Conservation (phyloP, 2,888 invertebrate species). For the Pheosia tremula region DNA sequence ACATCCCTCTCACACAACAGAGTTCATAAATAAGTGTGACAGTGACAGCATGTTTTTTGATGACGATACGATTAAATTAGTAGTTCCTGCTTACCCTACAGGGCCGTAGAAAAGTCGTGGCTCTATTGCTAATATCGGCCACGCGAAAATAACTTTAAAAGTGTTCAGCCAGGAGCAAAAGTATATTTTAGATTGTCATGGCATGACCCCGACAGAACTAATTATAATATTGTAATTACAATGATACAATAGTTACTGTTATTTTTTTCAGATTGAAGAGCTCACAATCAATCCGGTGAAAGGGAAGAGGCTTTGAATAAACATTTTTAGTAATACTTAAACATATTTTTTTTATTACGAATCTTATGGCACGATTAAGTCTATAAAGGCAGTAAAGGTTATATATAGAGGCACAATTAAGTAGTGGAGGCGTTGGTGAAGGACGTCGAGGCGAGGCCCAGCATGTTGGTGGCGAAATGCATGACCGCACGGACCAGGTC, state of each 20-base stretch:
- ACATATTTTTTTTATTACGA: slow-evolving; percentile 1
- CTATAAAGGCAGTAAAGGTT: slow-evolving; percentile 16
- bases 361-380: slow-evolving; percentile 35
- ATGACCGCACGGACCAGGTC: slow-evolving; percentile 65
- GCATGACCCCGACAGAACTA: too few relatives aligned
- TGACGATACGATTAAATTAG: too few relatives aligned
- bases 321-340: background rate
- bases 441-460: slow-evolving; percentile 62
- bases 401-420: background rate
- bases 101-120: too few relatives aligned
- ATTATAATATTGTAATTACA: too few relatives aligned
- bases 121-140: too few relatives aligned
- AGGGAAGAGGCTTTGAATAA: slow-evolving; percentile 51
- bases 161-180: too few relatives aligned
- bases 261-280: slow-evolving; percentile 62
- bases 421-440: slow-evolving; percentile 40
- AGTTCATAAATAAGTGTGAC: too few relatives aligned
- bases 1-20: too few relatives aligned
- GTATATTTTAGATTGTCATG: too few relatives aligned
- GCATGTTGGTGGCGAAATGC: slow-evolving; percentile 63
- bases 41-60: too few relatives aligned
- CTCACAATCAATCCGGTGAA: slow-evolving; percentile 59
- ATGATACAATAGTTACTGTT: slow-evolving; percentile 7
- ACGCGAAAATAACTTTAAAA: too few relatives aligned
- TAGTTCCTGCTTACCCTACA: too few relatives aligned